phyloP scores from a whole-genome alignment of 2,797 vertebrate species.

The Columba guinea region DNA sequence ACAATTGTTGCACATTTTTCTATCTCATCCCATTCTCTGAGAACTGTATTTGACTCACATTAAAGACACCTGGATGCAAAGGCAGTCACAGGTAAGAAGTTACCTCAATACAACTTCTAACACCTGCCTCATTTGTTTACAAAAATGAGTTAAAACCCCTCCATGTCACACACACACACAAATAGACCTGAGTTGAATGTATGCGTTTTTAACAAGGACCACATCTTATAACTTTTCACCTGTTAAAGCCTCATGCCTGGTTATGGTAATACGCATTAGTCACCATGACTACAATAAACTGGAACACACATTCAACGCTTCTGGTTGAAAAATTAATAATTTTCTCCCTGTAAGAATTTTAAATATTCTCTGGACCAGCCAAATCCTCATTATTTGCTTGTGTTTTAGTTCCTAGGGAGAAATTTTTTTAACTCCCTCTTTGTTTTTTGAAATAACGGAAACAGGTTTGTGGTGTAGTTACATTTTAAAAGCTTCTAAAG shows the following conservation, averaged over 20 bases:
- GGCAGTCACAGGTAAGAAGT: background rate
- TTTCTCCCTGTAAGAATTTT: background rate
- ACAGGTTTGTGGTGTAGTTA: background rate
- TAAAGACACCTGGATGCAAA: background rate
- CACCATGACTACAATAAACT: conserved; percentile 54
- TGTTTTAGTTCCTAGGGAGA: background rate
- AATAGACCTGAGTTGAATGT: background rate
- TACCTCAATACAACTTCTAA: background rate
- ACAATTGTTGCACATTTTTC: background rate
- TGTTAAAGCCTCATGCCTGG: conserved; percentile 19
- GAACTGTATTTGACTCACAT: background rate
- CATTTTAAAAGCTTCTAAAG: background rate
- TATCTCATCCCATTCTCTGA: background rate
- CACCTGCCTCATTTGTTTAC: background rate
- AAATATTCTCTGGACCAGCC: background rate
- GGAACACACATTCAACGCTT: background rate
- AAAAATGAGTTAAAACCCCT: background rate
- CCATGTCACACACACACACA: background rate
- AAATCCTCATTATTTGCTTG: background rate
- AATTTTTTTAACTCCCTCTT: background rate
- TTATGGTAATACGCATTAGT: conserved; percentile 28
- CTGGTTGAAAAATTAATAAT: background rate
- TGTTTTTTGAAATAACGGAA: background rate
- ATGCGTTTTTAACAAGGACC: background rate
- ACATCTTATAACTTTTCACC: conserved; percentile 17